Evolutionary conservation across 1,140 invertebrate genomes (phyloP), one percentile per base, ranked within the genome.

Genomic region (Ceratina japonica): DNA sequence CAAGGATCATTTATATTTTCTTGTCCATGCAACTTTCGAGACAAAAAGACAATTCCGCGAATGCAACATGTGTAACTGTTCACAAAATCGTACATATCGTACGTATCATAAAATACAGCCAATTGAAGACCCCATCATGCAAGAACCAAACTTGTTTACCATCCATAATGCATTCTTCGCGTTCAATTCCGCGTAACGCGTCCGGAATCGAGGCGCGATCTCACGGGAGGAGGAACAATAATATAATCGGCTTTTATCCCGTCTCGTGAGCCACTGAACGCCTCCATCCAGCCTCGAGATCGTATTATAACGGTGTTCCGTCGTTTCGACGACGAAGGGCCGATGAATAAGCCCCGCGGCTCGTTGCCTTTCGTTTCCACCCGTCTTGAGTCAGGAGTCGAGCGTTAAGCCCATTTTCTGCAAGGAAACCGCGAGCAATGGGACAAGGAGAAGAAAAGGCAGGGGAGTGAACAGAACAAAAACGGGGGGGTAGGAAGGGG

Each of bases 401-500:
- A 77, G 79, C 69, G 74, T 81, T 80, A 85, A 79, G 79, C 72
- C 73, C 58, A 79, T 85, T 81, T 85, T 79, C 82, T 75, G 51
- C 52, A 37, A 68, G 22, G 65, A 68, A 68, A 1, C 37, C 64
- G 18, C 5, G 4, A 37, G 22, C 15, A n/a, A 52, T 3, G 54
- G 15, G 51, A 59, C n/a, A 44, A 18, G 49, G 49, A 54, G 58
- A 78, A 78, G 68, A 58, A 13, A 20, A 37, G 52, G 18, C 20
- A 7, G 56, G 22, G 22, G 1, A 12, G 16, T 15, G 37, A 56
- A 54, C 0, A n/a, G n/a, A 2, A 49, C 1, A 44, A 24, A 44
- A 13, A 64, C 20, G n/a, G 44, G 51, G 18, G 59, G 22, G 4
- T 27, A 5, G 31, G 51, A 54, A 51, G 51, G 22, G 75, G 69